phyloP scores from a whole-genome alignment of 1,140 invertebrate genomes.

The Trachymyrmex cornetzi region DNA sequence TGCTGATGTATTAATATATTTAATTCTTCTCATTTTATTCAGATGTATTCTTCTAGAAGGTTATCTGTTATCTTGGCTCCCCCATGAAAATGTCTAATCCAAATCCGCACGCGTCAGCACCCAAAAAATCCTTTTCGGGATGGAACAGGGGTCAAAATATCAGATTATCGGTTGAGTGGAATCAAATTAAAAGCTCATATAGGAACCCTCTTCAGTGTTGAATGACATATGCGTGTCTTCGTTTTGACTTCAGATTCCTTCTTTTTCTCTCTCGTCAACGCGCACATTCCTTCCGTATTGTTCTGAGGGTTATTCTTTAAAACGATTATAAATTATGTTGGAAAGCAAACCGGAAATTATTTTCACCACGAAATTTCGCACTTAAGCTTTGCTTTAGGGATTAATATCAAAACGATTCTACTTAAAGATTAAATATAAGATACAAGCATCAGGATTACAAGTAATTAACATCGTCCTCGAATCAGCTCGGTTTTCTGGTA shows the following conservation, averaged over 20 bases:
- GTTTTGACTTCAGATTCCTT: slow-evolving; percentile 70
- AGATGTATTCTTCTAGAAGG: not conserved
- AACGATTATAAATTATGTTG: slow-evolving; percentile 20
- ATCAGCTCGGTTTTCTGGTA: not conserved
- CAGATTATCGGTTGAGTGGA: slow-evolving; percentile 58
- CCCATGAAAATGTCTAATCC: not conserved
- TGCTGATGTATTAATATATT: not conserved
- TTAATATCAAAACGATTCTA: slow-evolving; percentile 2
- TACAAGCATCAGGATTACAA: not conserved
- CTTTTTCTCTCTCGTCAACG: slow-evolving; percentile 42
- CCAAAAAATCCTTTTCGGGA: slow-evolving; percentile 38
- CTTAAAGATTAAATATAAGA: not conserved
- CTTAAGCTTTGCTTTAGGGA: slow-evolving; percentile 17
- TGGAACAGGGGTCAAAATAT: slow-evolving; percentile 27
- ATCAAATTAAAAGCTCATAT: slow-evolving; percentile 74
- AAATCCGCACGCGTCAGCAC: not conserved
- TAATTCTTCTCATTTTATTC: not conserved
- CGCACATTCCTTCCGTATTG: slow-evolving; percentile 5
- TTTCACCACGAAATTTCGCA: not conserved
- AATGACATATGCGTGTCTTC: slow-evolving; percentile 74
- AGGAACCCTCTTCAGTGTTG: slow-evolving; percentile 33
- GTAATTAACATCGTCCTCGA: slow-evolving; percentile 13
- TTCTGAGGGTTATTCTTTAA: slow-evolving; percentile 13
- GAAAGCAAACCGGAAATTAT: slow-evolving; percentile 14
- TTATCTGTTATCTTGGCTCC: not conserved